A percentile compares a stretch with the other conserved stretches of the same genome.
These are phyloP conservation scores for Loriculus beryllinus DNA, from an alignment of 2,797 vertebrate genomes.

Conservation along the genomic window DNA sequence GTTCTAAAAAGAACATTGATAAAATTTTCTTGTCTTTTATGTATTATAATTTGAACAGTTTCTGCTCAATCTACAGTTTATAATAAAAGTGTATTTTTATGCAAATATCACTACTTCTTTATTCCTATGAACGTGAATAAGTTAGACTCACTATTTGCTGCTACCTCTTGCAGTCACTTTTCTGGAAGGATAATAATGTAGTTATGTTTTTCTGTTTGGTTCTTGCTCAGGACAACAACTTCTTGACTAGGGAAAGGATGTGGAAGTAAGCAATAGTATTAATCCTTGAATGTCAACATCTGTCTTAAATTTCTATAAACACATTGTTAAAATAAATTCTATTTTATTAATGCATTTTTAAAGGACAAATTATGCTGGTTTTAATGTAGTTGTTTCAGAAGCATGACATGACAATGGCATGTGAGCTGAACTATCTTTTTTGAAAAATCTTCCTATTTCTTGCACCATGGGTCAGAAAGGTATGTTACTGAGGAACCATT, in stretches of 20 bases:
- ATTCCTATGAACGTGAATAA: neutral
- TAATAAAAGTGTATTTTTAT: neutral
- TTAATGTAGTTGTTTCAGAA: neutral
- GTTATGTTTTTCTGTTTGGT: neutral
- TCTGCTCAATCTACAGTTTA: neutral
- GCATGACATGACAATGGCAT: neutral
- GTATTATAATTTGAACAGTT: neutral
- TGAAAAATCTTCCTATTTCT: neutral
- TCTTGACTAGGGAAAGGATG: neutral
- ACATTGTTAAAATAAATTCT: neutral
- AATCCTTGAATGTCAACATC: neutral
- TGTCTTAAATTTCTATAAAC: neutral
- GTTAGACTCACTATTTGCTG: neutral
- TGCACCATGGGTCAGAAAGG: neutral
- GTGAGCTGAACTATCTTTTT: neutral
- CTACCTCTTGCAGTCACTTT: neutral
- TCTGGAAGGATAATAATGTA: neutral
- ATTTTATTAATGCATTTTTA: neutral
- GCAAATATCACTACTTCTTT: neutral
- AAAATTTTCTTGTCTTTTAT: neutral
- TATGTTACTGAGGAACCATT: neutral
- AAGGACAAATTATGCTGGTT: neutral
- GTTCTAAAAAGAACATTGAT: neutral
- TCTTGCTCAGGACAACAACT: neutral
- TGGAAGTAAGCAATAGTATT: neutral